Conservation (phyloP, 2,113 vertebrate species). For the Rhombomys opimus region DNA sequence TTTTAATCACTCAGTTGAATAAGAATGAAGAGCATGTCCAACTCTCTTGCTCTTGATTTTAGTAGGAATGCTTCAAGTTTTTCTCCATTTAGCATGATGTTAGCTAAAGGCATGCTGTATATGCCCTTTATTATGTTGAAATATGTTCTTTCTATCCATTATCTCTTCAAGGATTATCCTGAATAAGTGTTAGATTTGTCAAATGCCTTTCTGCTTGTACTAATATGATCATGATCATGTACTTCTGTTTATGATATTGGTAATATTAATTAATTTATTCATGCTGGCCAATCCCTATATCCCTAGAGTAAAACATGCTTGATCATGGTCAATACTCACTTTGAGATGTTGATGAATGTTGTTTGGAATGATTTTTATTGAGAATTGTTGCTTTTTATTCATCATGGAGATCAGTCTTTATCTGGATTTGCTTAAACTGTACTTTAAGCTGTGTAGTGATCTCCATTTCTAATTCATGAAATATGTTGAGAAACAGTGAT, state of each 20-base stretch:
- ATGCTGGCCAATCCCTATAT: background rate
- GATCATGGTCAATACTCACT: background rate
- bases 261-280: background rate
- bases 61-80: background rate
- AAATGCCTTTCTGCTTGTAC: background rate
- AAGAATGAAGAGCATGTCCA: background rate
- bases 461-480: background rate
- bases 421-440: background rate
- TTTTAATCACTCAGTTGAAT: background rate
- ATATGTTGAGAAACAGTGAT: background rate
- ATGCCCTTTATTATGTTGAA: background rate
- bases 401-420: too few species aligned
- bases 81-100: background rate
- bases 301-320: background rate
- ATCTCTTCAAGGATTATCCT: background rate
- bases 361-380: background rate
- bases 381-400: background rate
- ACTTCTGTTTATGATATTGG: background rate
- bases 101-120: background rate
- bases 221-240: background rate
- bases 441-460: background rate
- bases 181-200: background rate
- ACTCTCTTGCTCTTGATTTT: background rate
- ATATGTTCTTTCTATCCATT: background rate
- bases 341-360: background rate